These are phyloP conservation scores for Dasypogon diadema DNA, from an alignment of 2,888 invertebrate species.

Conservation along the genomic window DNA sequence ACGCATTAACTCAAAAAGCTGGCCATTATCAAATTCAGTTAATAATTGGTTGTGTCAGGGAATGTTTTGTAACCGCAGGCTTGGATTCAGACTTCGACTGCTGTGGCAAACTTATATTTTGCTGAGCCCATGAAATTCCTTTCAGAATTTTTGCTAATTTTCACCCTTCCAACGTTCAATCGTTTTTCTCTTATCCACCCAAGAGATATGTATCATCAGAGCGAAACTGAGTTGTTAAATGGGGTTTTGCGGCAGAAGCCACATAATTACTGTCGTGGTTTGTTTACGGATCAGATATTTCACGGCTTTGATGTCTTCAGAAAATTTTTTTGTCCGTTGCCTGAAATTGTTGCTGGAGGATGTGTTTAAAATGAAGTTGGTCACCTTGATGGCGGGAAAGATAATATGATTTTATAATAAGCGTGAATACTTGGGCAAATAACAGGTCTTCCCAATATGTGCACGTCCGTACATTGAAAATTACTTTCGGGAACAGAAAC, in stretches of 20 bases:
- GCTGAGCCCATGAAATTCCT: background rate
- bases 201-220: slow-evolving; percentile 1
- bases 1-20: slow-evolving; percentile 44
- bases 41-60: slow-evolving; percentile 54
- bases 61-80: slow-evolving; percentile 50
- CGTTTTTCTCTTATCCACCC: too few relatives aligned
- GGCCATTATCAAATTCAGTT: slow-evolving; percentile 55
- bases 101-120: background rate
- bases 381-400: too few relatives aligned
- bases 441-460: background rate
- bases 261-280: slow-evolving; percentile 52
- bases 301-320: slow-evolving; percentile 35
- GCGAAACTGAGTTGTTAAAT: slow-evolving; percentile 45
- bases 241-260: slow-evolving; percentile 25
- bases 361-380: background rate
- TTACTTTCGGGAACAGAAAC: too few relatives aligned
- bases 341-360: background rate
- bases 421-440: background rate
- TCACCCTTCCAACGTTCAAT: too few relatives aligned
- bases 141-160: slow-evolving; percentile 27
- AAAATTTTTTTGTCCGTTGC: slow-evolving; percentile 1
- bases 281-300: slow-evolving; percentile 52
- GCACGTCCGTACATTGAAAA: background rate
- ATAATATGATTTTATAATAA: too few relatives aligned
- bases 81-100: background rate